Base-by-base conservation (phyloP, 2,797 vertebrate genomes). In the Pseudotriccus pelzelni region DNA sequence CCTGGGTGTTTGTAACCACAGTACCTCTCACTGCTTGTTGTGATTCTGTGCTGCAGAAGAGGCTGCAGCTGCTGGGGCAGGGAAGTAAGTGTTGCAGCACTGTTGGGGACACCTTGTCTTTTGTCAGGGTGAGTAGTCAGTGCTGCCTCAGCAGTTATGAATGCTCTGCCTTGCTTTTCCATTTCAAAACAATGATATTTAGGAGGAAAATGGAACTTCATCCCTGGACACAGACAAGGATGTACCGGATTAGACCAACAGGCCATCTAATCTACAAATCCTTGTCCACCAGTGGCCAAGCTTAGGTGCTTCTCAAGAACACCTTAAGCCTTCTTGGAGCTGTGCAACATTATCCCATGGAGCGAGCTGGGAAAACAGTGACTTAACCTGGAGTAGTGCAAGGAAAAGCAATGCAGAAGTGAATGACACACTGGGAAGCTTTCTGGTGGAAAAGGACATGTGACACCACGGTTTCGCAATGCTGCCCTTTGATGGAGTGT, bases 341-440 rank as follows among this genome's bases (percentile, higher is more conserved):
- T 95, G 69, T 67, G 73, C 84, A 93, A 32, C 1, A 0, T 64
- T 69, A 30, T 89, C 52, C 58, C 64, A 36, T 37, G 44, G 39
- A 86, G 41, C 73, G 27, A n/a, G 23, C 41, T 89, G 83, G 72
- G 60, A 78, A 94, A 94, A 67, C 12, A 74, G 64, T 77, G 69
- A 90, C 77, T 94, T 90, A 69, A 68, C 53, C 73, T 46, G 77
- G 55, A 80, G 78, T 23, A 87, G n/a, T 9, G 23, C 63, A 92
- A 67, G 60, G 60, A 75, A 67, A 62, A 58, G 55, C 72, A 80
- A 21, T 50, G 64, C 50, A 73, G 56, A 88, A 75, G 23, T 46
- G 4, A 84, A 90, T 58, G 90, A 78, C 4, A 24, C 25, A 47
- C 59, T 81, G 85, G 49, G 46, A 91, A 62, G 18, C 39, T 14